These are phyloP conservation scores for Cylindroiulus punctatus DNA, from an alignment of 2,888 invertebrate genomes.

Conservation along the genomic window DNA sequence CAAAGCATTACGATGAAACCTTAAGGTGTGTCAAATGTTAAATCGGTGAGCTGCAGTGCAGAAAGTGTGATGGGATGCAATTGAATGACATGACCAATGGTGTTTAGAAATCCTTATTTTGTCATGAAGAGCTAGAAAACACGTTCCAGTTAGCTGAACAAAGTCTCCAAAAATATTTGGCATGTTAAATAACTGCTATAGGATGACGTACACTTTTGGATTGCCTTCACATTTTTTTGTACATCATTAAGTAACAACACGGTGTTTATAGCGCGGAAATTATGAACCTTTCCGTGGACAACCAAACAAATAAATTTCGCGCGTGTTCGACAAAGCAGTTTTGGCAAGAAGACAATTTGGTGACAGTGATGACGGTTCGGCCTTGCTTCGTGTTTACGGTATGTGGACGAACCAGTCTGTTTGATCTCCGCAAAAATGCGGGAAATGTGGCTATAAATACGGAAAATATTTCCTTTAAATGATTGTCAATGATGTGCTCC, in stretches of 20 bases:
- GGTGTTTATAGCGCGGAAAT: slow-evolving; percentile 23
- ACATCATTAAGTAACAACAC: background rate
- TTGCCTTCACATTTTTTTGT: no score
- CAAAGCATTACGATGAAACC: no score
- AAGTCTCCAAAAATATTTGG: no score
- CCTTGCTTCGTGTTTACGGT: background rate
- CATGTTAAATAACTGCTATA: no score
- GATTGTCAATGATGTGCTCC: background rate
- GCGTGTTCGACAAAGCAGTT: background rate
- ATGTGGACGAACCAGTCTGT: background rate
- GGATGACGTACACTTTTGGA: no score
- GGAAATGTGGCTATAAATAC: background rate
- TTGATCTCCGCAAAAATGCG: background rate
- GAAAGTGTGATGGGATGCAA: no score
- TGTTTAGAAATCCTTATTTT: no score
- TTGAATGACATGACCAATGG: no score
- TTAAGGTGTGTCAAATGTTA: no score
- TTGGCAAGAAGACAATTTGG: slow-evolving; percentile 20
- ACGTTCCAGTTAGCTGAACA: no score
- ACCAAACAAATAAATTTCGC: slow-evolving; percentile 4
- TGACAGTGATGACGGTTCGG: slow-evolving; percentile 14
- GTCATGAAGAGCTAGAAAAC: no score
- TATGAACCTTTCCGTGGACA: background rate
- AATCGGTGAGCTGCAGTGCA: no score
- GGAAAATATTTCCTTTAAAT: background rate